A percentile compares a stretch with the other conserved stretches of the same genome.
Conservation (phyloP, 2,113 vertebrate species). For the Elanoides forficatus region DNA sequence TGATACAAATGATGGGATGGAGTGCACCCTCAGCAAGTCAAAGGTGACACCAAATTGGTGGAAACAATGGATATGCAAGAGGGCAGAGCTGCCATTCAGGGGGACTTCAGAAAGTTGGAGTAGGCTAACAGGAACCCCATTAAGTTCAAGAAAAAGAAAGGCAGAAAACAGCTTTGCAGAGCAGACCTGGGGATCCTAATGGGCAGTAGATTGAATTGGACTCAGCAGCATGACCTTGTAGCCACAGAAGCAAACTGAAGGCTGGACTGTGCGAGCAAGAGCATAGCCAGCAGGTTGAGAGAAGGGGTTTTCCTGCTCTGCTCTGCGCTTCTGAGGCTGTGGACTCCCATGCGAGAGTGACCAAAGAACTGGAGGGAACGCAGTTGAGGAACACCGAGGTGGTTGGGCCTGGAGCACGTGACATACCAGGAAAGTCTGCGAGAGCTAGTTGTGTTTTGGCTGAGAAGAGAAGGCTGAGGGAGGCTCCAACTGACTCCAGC, state of each 20-base stretch:
- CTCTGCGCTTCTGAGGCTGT: neutral
- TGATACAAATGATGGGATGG: neutral
- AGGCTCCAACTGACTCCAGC: accelerated
- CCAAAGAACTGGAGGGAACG: neutral
- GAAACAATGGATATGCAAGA: neutral
- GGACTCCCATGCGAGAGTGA: neutral
- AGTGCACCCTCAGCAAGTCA: neutral
- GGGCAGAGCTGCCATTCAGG: neutral
- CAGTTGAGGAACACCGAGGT: accelerated
- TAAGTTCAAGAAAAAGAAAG: neutral
- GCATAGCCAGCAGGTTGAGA: neutral
- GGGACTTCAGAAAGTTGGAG: neutral
- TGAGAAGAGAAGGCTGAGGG: neutral
- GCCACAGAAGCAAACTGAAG: neutral
- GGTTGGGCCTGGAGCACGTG: neutral
- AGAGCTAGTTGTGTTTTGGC: neutral
- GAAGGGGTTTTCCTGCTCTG: neutral
- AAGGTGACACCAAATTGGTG: neutral
- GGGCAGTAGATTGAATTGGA: neutral
- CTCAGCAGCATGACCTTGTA: neutral
- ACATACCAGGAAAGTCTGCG: neutral
- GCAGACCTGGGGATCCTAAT: neutral
- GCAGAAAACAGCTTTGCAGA: neutral
- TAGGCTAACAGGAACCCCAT: neutral
- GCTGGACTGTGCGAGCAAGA: neutral